phyloP scores from a whole-genome alignment of 2,797 vertebrate species.

The Buceros bicornis region DNA sequence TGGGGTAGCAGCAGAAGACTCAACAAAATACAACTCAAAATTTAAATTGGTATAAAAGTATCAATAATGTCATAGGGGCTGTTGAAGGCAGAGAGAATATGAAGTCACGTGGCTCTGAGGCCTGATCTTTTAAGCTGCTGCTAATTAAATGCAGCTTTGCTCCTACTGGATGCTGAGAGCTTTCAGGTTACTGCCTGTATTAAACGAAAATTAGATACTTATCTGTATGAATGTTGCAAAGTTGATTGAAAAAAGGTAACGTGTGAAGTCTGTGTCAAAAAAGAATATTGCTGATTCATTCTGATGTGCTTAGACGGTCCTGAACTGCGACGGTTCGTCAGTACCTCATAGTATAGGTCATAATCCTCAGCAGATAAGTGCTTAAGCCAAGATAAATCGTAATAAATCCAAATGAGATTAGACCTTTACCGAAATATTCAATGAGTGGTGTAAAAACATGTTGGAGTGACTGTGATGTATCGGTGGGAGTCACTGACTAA shows the following conservation, averaged over 20 bases:
- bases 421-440: slow-evolving; percentile 43
- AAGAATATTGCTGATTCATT: slow-evolving; percentile 55
- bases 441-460: neutral
- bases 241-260: slow-evolving; percentile 50
- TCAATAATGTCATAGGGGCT: neutral
- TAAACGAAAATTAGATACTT: slow-evolving; percentile 60
- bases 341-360: slow-evolving; percentile 7
- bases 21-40: neutral
- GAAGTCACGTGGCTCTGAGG: slow-evolving; percentile 1
- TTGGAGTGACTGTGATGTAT: slow-evolving; percentile 24
- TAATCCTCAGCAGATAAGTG: slow-evolving; percentile 70
- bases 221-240: slow-evolving; percentile 12
- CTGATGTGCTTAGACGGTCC: slow-evolving; percentile 49
- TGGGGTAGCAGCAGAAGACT: neutral
- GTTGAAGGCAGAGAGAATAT: neutral
- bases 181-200: slow-evolving; percentile 38
- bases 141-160: slow-evolving; percentile 69
- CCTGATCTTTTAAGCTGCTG: slow-evolving; percentile 67
- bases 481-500: slow-evolving; percentile 21
- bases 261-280: slow-evolving; percentile 49
- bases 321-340: neutral
- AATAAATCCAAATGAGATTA: slow-evolving; percentile 76
- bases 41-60: slow-evolving; percentile 1
- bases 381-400: slow-evolving; percentile 69
- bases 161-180: slow-evolving; percentile 51